phyloP scores from a whole-genome alignment of 2,113 vertebrate species.

The Ophthalmolycus amberensis region DNA sequence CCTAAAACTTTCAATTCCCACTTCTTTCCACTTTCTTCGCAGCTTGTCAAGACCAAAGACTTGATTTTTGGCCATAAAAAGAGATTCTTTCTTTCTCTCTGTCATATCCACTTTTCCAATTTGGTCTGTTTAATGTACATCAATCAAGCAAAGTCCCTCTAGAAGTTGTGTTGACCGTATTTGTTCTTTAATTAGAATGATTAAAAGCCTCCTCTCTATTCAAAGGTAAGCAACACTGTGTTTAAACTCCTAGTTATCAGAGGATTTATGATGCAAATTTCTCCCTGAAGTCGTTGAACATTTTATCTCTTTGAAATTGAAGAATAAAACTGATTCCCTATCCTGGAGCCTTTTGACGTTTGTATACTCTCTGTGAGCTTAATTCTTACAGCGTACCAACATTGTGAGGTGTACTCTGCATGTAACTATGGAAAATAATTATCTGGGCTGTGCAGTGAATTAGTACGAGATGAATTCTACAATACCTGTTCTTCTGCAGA shows the following conservation, averaged over 20 bases:
- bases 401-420: conserved; percentile 35
- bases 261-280: conserved; percentile 53
- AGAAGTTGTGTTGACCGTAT: not conserved
- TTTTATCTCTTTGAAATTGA: conserved; percentile 62
- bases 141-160: conserved; percentile 31
- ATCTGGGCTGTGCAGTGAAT: conserved; percentile 40
- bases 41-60: conserved; percentile 48
- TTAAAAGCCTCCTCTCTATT: conserved; percentile 21
- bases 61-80: conserved; percentile 17
- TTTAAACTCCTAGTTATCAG: conserved; percentile 49
- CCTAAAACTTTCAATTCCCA: conserved; percentile 17
- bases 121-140: conserved; percentile 10
- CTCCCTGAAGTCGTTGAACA: conserved; percentile 55
- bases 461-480: conserved; percentile 41
- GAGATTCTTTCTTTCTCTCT: conserved; percentile 5
- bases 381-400: conserved; percentile 26
- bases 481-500: conserved; percentile 61
- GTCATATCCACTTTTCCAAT: not conserved
- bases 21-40: conserved; percentile 28
- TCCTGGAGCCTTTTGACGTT: conserved; percentile 52
- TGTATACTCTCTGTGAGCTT: conserved; percentile 48
- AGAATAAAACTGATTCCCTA: conserved; percentile 53
- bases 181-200: conserved; percentile 39
- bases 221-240: conserved; percentile 45
- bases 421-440: conserved; percentile 28